Percentiles rank a stretch among this genome's conserved stretches.
These are phyloP conservation scores for Gavia stellata DNA, from an alignment of 2,113 vertebrate genomes.

Conservation along the genomic window DNA sequence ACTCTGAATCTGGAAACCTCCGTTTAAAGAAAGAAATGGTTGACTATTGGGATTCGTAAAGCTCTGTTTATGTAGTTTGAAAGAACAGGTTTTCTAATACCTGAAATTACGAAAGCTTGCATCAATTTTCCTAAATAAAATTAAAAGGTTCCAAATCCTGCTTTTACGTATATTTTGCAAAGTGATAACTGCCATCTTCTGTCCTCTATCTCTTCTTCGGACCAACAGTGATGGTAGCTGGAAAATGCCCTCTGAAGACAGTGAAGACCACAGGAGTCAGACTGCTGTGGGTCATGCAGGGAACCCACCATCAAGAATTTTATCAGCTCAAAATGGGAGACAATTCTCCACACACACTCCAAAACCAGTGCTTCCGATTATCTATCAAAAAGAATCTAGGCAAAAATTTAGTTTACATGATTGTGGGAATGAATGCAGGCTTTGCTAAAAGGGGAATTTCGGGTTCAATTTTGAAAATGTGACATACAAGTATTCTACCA, in stretches of 20 bases:
- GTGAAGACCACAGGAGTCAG: background rate
- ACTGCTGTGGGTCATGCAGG: background rate
- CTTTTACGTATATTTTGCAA: background rate
- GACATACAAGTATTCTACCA: background rate
- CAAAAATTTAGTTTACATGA: background rate
- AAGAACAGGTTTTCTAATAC: background rate
- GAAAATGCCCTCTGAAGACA: background rate
- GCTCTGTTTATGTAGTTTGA: background rate
- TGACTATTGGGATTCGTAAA: background rate
- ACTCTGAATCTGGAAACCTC: background rate
- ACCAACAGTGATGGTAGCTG: background rate
- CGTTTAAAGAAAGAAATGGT: background rate
- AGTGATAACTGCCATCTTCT: background rate
- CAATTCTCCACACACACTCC: background rate
- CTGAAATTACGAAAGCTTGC: background rate
- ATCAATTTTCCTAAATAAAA: background rate
- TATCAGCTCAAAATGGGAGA: background rate
- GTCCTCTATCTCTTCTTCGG: background rate
- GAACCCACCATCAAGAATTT: background rate
- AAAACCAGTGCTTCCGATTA: background rate
- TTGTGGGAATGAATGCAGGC: background rate
- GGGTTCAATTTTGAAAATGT: background rate
- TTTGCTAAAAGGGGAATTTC: background rate
- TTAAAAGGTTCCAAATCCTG: background rate
- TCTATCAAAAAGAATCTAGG: background rate